These are phyloP conservation scores for Drosophila micromelanica DNA, from an alignment of 1,140 invertebrate species.

Conservation along the genomic window DNA sequence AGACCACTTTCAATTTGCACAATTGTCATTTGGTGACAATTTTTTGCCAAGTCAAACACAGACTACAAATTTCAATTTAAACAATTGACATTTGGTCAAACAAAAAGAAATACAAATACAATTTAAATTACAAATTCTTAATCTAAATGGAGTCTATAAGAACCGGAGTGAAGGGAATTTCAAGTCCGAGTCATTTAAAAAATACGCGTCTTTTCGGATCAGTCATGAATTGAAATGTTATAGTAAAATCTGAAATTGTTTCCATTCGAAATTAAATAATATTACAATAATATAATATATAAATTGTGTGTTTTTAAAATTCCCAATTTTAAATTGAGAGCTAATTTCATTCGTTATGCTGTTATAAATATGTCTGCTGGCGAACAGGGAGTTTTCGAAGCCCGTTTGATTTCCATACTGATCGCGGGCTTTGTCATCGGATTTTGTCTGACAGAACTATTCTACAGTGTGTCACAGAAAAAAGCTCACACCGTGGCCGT, in stretches of 20 bases:
- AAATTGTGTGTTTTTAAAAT: no score
- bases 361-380: background rate
- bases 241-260: no score
- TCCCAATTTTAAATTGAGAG: no score
- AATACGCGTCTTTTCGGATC: background rate
- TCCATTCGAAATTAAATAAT: no score
- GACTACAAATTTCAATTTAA: background rate
- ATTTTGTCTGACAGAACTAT: background rate
- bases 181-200: background rate
- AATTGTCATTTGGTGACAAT: slow-evolving; percentile 2
- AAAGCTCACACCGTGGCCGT: background rate
- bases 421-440: background rate
- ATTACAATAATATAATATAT: no score
- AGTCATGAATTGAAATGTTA: no score
- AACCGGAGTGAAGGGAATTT: background rate
- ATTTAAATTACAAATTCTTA: background rate
- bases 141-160: background rate
- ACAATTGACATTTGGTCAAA: slow-evolving; percentile 4
- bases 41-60: background rate
- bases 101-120: background rate
- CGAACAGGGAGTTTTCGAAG: background rate
- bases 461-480: background rate
- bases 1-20: background rate
- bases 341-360: no score
- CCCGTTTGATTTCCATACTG: background rate